These are phyloP conservation scores for Tinea trinotella DNA, from an alignment of 2,888 invertebrate genomes.

Conservation along the genomic window DNA sequence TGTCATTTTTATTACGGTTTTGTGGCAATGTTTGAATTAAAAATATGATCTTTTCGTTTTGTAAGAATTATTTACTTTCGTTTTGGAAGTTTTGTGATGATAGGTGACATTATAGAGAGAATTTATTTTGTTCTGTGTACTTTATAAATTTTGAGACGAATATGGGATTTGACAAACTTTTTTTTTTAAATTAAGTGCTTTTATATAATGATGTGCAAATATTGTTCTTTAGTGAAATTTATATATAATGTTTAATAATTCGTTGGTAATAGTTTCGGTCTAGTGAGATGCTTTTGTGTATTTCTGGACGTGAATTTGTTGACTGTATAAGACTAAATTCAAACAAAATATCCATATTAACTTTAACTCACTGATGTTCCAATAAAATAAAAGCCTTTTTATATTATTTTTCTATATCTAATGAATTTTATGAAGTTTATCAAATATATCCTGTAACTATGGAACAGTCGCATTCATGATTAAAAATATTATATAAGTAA, in stretches of 20 bases:
- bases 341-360: slow-evolving; percentile 20
- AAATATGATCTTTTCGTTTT: slow-evolving; percentile 10
- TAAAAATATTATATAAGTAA: slow-evolving; percentile 36
- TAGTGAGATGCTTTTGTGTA: slow-evolving; percentile 7
- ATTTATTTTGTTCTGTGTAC: slow-evolving; percentile 11
- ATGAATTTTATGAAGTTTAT: slow-evolving; percentile 68
- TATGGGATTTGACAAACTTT: slow-evolving; percentile 12
- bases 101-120: background rate
- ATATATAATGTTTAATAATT: slow-evolving; percentile 8
- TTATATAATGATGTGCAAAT: slow-evolving; percentile 13
- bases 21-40: slow-evolving; percentile 19
- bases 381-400: slow-evolving; percentile 51
- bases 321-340: slow-evolving; percentile 11
- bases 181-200: slow-evolving; percentile 11
- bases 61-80: slow-evolving; percentile 13
- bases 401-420: slow-evolving; percentile 72
- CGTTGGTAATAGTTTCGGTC: slow-evolving; percentile 8
- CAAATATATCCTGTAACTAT: slow-evolving; percentile 63
- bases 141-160: slow-evolving; percentile 12
- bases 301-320: background rate
- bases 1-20: slow-evolving; percentile 10
- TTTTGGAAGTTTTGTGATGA: slow-evolving; percentile 13
- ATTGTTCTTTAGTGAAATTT: slow-evolving; percentile 11
- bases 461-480: slow-evolving; percentile 64
- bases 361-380: slow-evolving; percentile 60